phyloP scores from a whole-genome alignment of 1,140 invertebrate genomes.

The Bombus difficillimus region DNA sequence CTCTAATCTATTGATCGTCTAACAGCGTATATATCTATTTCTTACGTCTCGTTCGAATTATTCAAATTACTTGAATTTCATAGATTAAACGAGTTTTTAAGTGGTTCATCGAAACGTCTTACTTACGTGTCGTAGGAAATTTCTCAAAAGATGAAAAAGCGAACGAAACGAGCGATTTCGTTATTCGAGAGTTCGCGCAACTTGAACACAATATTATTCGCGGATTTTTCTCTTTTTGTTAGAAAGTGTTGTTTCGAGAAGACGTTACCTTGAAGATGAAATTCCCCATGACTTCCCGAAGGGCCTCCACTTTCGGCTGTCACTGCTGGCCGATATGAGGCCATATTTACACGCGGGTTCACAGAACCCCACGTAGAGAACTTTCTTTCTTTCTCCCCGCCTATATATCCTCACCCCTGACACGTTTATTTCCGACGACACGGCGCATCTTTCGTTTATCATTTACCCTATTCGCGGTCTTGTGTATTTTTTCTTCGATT shows the following conservation, averaged over 20 bases:
- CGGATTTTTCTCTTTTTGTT: background rate
- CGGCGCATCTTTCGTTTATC: constrained; percentile 33
- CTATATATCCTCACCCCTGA: constrained; percentile 46
- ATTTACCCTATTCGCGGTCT: constrained; percentile 36
- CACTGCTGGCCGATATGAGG: constrained; percentile 51
- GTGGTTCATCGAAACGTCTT: background rate
- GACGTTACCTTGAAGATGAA: constrained; percentile 67
- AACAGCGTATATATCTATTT: background rate
- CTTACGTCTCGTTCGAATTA: background rate
- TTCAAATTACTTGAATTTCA: background rate
- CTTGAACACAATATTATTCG: background rate
- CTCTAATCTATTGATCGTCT: rapidly evolving
- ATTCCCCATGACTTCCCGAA: constrained; percentile 68
- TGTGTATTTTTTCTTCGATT: constrained; percentile 2
- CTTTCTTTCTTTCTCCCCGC: constrained; percentile 52
- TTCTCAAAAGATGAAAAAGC: background rate
- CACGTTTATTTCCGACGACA: constrained; percentile 49
- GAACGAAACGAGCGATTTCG: background rate
- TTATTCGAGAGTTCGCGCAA: background rate
- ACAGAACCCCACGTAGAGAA: constrained; percentile 59
- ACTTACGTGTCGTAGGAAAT: background rate
- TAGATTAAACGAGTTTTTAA: background rate
- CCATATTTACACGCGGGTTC: constrained; percentile 70
- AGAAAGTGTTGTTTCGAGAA: background rate
- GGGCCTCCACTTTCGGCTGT: constrained; percentile 63